Percentiles rank a stretch among this genome's conserved stretches.
Evolutionary conservation across 2,888 invertebrate genomes (phyloP).

Genomic region (Coelogynopora nodosa): DNA sequence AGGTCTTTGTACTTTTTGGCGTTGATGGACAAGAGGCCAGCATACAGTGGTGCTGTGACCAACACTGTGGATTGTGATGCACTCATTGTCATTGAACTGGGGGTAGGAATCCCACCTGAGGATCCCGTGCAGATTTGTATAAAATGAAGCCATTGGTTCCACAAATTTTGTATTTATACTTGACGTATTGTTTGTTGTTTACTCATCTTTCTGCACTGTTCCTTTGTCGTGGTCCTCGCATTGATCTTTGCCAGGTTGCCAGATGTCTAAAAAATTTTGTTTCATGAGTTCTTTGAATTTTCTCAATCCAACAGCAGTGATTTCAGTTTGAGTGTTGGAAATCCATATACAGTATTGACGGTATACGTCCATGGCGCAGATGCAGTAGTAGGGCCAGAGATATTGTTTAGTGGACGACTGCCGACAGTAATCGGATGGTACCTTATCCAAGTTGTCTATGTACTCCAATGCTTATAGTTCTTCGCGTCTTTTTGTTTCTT

Average conservation of each 20-base stretch:
- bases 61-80: not conserved
- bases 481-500: not conserved
- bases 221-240: slow-evolving; percentile 12
- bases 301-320: not conserved
- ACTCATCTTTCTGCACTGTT: not conserved
- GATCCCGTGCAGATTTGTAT: not conserved
- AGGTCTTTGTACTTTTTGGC: slow-evolving; percentile 17
- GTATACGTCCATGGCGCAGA: not conserved
- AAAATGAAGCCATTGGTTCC: not conserved
- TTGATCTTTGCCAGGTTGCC: slow-evolving; percentile 2
- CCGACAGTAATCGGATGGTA: not conserved
- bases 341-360: not conserved
- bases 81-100: not conserved
- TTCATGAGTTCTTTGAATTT: not conserved
- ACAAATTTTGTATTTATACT: not conserved
- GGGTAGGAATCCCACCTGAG: not conserved
- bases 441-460: not conserved
- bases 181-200: not conserved
- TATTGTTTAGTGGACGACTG: not conserved
- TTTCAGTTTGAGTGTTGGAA: not conserved
- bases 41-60: not conserved
- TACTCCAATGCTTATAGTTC: not conserved
- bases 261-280: not conserved
- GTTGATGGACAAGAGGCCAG: not conserved
- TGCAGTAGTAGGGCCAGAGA: not conserved